phyloP scores from a whole-genome alignment of 2,888 invertebrate genomes.

The Dyspetes luteomarginatus region DNA sequence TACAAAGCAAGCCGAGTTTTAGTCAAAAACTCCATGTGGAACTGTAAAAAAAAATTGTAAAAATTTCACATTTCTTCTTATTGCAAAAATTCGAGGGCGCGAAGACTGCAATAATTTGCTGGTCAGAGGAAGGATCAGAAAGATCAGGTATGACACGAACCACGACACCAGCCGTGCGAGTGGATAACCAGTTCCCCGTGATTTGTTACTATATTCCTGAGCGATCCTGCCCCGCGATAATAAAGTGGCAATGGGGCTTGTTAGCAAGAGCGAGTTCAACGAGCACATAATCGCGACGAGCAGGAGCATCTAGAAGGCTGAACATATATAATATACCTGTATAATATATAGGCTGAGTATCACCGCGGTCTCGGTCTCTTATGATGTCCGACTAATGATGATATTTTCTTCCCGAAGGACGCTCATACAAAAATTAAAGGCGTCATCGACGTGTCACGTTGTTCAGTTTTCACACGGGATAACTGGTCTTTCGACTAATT shows the following conservation, averaged over 20 bases:
- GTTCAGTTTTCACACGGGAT: slow-evolving; percentile 44
- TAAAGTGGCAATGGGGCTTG: slow-evolving; percentile 83
- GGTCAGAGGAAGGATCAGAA: slow-evolving; percentile 60
- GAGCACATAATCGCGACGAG: slow-evolving; percentile 68
- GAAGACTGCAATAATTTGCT: background rate
- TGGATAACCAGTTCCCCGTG: slow-evolving; percentile 75
- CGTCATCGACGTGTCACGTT: slow-evolving; percentile 73
- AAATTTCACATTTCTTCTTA: background rate
- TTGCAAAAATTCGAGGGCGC: background rate
- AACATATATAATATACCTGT: slow-evolving; percentile 9
- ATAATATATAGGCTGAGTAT: slow-evolving; percentile 15
- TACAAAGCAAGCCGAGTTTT: no score
- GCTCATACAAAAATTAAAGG: slow-evolving; percentile 63
- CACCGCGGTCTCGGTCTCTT: slow-evolving; percentile 42
- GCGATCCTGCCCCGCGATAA: slow-evolving; percentile 80
- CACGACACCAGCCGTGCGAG: slow-evolving; percentile 65
- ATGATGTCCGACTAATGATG: slow-evolving; percentile 59
- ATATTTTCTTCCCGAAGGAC: slow-evolving; percentile 69
- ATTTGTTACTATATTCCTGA: slow-evolving; percentile 81
- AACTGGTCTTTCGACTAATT: slow-evolving; percentile 57
- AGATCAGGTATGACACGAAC: slow-evolving; percentile 64
- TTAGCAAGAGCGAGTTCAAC: slow-evolving; percentile 78
- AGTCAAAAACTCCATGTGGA: no score
- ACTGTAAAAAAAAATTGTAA: no score
- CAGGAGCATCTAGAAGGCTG: slow-evolving; percentile 32